Evolutionary conservation across 1,140 invertebrate species (phyloP), one percentile per base, ranked within the genome.

Genomic region (Zaprionus ghesquierei): DNA sequence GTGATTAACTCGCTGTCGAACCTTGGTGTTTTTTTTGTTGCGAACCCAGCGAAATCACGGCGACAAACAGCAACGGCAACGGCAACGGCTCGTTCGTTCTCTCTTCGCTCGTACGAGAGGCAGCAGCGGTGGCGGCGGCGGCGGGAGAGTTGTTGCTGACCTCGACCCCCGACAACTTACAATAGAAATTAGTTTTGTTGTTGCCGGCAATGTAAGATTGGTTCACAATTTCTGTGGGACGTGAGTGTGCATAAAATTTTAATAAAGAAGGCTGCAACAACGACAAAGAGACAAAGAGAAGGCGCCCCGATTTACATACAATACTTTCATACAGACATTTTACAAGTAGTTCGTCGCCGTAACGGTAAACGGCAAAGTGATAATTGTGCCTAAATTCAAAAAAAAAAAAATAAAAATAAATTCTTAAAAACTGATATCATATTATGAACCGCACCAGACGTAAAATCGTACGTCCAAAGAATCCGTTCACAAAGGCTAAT

Each of bases 391-490:
- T 55, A 44, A 44, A 50, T 33, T 23, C 9, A 46, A 50, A 9
- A 41, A 46, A 35, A 60, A 51, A 29, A 55, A 29, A 13, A 0
- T 10, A 3, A 6, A 9, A 41, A 41, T 29, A 29, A 29, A 29
- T 29, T 8, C n/a, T n/a, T 35, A 41, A 15, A 8, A 38, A 6
- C n/a, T 41, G 35, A 41, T 15, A 41, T 41, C 5, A 73, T 69
- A 77, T 54, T 63, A 91, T 91, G 90, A 91, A 91, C 77, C 89
- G 90, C 50, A 91, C 87, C 55, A 77, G 89, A 72, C 89, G 76
- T 62, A 90, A 90, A 53, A 53, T 87, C 20, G 76, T 82, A 46
- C 85, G 85, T 31, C 90, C 87, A 75, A 87, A 87, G 72, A 91
- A 90, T 81, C 87, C 90, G 27, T 90, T 77, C 59, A 63, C 75